Evolutionary conservation across 1,140 invertebrate genomes (phyloP), one percentile per base, ranked within the genome.

Genomic region (Akabosia matsudoensis): DNA sequence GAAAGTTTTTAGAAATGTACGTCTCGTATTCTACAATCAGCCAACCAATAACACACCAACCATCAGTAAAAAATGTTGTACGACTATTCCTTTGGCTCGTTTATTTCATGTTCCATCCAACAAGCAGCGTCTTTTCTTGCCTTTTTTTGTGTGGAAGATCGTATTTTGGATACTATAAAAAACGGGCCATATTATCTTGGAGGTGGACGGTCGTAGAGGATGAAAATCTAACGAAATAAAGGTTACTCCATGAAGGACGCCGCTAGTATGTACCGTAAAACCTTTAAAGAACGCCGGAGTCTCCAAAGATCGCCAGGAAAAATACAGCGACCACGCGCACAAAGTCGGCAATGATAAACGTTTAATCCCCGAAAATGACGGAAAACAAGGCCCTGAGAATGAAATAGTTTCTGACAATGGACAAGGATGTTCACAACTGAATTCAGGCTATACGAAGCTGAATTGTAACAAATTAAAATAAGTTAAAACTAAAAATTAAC

Each of bases 31-130:
- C 13, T 24, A n/a, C 14, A 13, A 14, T 14, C 24, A 14, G n/a
- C 45, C 45, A 51, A 10, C 45, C 10, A 61, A 14, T 61, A 7
- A 61, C 54, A 61, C 54, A 30, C 3, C 61, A 67, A n/a, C 61
- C 28, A 67, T 30, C 61, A 67, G 7, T 67, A 30, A n/a, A n/a
- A n/a, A n/a, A n/a, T n/a, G n/a, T n/a, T 30, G 30, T 31, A 45
- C 37, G 7, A 45, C 37, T n/a, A 67, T 67, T 67, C 30, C 61
- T 67, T n/a, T 67, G 54, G 28, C 61, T 67, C 61, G 61, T 67
- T 67, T 67, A 67, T 67, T 67, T 67, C 61, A 67, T 67, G 61
- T 67, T n/a, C n/a, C 61, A 30, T 67, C 31, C 61, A n/a, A n/a
- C n/a, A n/a, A n/a, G n/a, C 61, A 67, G 61, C 24, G 24, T 67